Evolutionary conservation across 1,140 invertebrate genomes (phyloP), one percentile per base, ranked within the genome.

Genomic region (Eueides isabella): DNA sequence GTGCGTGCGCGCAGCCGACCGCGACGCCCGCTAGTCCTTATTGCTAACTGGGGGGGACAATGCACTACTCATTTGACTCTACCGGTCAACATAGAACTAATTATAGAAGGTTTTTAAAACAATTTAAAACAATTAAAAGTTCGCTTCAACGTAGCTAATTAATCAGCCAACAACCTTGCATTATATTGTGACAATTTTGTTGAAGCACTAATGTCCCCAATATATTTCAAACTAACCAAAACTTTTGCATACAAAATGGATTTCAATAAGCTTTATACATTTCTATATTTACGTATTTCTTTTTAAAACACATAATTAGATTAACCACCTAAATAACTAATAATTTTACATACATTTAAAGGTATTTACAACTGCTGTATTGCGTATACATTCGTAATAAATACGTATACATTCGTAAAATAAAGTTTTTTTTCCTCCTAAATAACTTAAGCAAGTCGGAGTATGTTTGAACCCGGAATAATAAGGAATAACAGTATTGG

Each of bases 11-110:
- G 80, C 81, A 80, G 7, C 77, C 73, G 75, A 84, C 75, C 81
- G 79, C 80, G 76, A 79, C 81, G 73, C 70, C 70, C 74, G 77
- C 44, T 30, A 64, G 72, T 79, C 64, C 55, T 72, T 70, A 74
- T 44, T 61, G 44, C 67, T 67, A 35, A 65, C 64, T 55, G 70
- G 67, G 82, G 70, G 67, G 82, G 79, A 84, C 84, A 85, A 84
- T 84, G 80, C 79, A 77, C 80, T 76, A 67, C 66, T 72, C 66
- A 77, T 74, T 65, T 61, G 67, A 69, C 67, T 69, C 41, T 55
- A 26, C 48, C 23, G 48, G 48, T 61, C 67, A 69, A 61, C 48
- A 41, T 69, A 31, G 33, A 61, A 23, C 31, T 61, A 69, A 69
- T 69, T 69, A 69, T 26, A 11, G 0, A 2, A 12, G 48, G 23